Percentiles rank a stretch among this genome's conserved stretches.
These are phyloP conservation scores for Barnardius zonarius DNA, from an alignment of 2,113 vertebrate species.

Conservation along the genomic window DNA sequence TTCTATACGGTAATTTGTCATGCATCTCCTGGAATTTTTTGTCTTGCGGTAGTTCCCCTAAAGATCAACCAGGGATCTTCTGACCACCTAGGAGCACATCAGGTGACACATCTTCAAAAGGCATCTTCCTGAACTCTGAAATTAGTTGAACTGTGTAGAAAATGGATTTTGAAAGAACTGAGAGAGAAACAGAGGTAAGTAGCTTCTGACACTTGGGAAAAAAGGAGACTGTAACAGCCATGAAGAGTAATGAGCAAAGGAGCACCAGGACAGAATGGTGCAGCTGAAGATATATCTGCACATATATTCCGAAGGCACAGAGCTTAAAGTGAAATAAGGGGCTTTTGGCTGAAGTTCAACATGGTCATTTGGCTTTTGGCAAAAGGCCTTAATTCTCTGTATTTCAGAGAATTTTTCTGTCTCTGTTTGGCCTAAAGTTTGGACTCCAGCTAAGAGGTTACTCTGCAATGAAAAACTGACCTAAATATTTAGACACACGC, in stretches of 20 bases:
- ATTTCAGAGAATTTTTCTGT: background rate
- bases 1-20: background rate
- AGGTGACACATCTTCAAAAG: background rate
- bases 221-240: background rate
- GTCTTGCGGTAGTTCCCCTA: background rate
- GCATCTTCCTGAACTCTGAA: background rate
- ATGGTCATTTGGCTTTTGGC: background rate
- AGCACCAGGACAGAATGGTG: background rate
- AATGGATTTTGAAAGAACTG: background rate
- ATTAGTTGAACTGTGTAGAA: background rate
- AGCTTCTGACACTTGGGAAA: background rate
- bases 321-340: background rate
- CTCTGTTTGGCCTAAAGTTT: background rate
- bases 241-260: background rate
- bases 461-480: background rate
- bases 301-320: background rate
- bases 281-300: background rate
- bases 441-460: background rate
- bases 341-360: background rate
- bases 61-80: background rate
- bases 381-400: background rate
- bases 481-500: background rate
- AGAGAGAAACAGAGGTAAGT: background rate
- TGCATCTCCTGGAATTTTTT: background rate
- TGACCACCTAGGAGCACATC: background rate